Conservation (phyloP, 1,140 invertebrate genomes). For the Eupeodes corollae region DNA sequence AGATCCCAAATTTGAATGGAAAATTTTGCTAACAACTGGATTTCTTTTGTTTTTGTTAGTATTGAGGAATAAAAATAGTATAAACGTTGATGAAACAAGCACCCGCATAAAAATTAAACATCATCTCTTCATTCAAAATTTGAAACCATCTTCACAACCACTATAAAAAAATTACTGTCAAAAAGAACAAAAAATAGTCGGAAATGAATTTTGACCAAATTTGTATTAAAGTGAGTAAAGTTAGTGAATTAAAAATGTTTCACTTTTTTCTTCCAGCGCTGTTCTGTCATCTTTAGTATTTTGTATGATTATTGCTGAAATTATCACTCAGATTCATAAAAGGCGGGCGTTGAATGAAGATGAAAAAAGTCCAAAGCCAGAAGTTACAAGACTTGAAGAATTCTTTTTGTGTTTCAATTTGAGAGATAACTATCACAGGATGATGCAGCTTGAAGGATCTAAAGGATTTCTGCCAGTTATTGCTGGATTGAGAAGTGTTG, state of each 20-base stretch:
- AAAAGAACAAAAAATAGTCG: too few species aligned
- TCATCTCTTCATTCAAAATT: background rate
- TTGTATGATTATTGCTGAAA: background rate
- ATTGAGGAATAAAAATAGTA: background rate
- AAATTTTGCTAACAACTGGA: slow-evolving; percentile 11
- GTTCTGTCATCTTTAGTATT: background rate
- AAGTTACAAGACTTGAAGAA: slow-evolving; percentile 4
- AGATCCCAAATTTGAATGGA: slow-evolving; percentile 19
- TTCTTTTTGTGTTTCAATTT: slow-evolving; percentile 11
- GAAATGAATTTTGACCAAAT: slow-evolving; percentile 6
- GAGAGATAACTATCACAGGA: slow-evolving; percentile 4
- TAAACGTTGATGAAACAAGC: background rate
- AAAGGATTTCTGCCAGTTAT: slow-evolving; percentile 7
- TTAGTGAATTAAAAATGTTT: slow-evolving; percentile 3
- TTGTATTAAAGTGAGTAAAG: slow-evolving; percentile 3
- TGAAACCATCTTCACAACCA: background rate
- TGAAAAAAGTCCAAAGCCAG: background rate
- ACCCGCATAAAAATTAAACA: background rate
- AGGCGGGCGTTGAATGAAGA: background rate
- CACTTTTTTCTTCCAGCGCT: background rate
- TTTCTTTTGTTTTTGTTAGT: slow-evolving; percentile 13
- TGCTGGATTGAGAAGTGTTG: slow-evolving; percentile 9
- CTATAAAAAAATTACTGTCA: background rate
- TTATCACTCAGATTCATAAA: background rate
- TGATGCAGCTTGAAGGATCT: slow-evolving; percentile 2